A percentile compares a stretch with the other conserved stretches of the same genome.
These are phyloP conservation scores for Lampris incognitus DNA, from an alignment of 2,113 vertebrate genomes.

Conservation along the genomic window DNA sequence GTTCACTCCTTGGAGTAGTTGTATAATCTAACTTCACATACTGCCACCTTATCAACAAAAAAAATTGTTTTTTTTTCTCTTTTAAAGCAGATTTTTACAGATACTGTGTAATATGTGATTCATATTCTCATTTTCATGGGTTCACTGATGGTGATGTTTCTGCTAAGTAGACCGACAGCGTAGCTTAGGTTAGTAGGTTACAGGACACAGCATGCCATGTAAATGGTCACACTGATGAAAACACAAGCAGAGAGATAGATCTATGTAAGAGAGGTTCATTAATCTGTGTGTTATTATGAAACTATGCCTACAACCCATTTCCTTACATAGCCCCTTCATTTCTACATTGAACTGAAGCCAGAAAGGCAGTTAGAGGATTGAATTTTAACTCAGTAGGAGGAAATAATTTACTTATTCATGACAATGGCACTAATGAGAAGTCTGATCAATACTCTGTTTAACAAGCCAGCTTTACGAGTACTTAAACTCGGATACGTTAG, in stretches of 20 bases:
- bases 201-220: background rate
- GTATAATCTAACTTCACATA: too few species aligned
- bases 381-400: conserved; percentile 38
- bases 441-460: conserved; percentile 57
- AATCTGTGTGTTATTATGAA: background rate
- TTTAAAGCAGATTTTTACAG: background rate
- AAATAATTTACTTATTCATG: conserved; percentile 40
- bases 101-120: background rate
- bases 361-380: conserved; percentile 46
- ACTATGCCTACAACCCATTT: background rate
- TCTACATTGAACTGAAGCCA: conserved; percentile 21
- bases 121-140: too few species aligned
- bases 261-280: background rate
- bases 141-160: too few species aligned
- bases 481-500: conserved; percentile 27
- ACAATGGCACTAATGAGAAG: conserved; percentile 52
- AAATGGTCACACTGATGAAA: background rate
- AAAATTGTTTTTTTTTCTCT: too few species aligned
- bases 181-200: background rate
- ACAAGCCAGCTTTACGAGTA: conserved; percentile 36
- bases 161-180: background rate
- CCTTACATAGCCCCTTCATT: background rate
- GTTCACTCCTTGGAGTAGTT: too few species aligned
- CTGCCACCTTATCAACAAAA: too few species aligned
- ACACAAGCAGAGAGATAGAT: background rate